These are phyloP conservation scores for Microchrysa polita DNA, from an alignment of 2,888 invertebrate species.

Conservation along the genomic window DNA sequence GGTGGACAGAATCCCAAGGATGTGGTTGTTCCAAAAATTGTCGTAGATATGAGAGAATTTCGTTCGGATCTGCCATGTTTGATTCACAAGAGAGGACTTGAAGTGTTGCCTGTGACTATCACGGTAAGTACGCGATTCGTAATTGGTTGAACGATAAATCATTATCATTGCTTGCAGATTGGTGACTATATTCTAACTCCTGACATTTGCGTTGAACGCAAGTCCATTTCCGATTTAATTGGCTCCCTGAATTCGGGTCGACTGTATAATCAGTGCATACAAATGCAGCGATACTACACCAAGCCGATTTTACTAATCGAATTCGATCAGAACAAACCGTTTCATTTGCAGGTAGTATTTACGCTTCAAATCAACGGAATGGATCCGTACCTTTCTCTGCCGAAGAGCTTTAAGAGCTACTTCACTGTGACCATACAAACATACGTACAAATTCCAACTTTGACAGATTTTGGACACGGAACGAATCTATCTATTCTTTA, in stretches of 20 bases:
- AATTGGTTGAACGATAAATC: neutral
- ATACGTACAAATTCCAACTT: too few relatives aligned
- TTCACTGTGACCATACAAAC: too few relatives aligned
- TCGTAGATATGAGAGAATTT: conserved; percentile 98
- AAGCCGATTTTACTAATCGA: conserved; percentile 93
- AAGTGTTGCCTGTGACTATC: conserved; percentile 89
- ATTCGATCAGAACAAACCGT: conserved; percentile 93
- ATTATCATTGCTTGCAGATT: conserved; percentile 68
- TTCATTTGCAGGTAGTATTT: conserved; percentile 86
- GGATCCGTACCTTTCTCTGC: neutral
- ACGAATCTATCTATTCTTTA: too few relatives aligned
- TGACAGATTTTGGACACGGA: too few relatives aligned
- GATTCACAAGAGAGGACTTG: conserved; percentile 91
- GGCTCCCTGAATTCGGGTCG: conserved; percentile 95
- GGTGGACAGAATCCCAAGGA: conserved; percentile 61
- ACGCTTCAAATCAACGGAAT: too few relatives aligned
- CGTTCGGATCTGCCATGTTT: conserved; percentile 94
- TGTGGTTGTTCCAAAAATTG: conserved; percentile 66
- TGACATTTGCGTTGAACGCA: conserved; percentile 96
- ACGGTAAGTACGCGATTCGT: conserved; percentile 65
- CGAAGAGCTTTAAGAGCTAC: too few relatives aligned
- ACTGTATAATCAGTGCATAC: conserved; percentile 92
- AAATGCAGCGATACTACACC: conserved; percentile 90
- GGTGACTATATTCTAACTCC: conserved; percentile 98
- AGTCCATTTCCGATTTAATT: conserved; percentile 94